Evolutionary conservation across 2,797 vertebrate genomes (phyloP).

Genomic region (Macropodus opercularis): DNA sequence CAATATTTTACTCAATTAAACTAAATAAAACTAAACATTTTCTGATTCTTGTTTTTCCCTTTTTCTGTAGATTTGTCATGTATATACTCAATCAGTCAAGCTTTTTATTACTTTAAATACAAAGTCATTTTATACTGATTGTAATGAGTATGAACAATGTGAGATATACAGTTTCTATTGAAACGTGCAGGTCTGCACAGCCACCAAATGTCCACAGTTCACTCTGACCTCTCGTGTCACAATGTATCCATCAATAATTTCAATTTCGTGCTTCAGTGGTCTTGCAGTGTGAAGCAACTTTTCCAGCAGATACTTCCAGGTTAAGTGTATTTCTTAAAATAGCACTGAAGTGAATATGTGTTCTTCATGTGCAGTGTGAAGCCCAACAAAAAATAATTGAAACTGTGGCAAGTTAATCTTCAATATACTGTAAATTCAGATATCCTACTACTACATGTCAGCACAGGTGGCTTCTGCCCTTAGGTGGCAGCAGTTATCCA

Average conservation of each 20-base stretch:
- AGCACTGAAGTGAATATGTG: background rate
- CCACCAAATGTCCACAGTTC: conserved; percentile 6
- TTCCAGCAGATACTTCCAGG: conserved; percentile 37
- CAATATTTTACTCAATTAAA: conserved; percentile 4
- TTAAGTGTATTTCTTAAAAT: conserved; percentile 18
- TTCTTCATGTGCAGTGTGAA: conserved; percentile 14
- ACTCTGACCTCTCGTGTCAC: conserved; percentile 52
- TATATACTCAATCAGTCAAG: background rate
- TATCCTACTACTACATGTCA: background rate
- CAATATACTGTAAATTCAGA: conserved; percentile 16
- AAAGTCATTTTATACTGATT: background rate
- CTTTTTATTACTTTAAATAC: background rate
- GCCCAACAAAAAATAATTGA: conserved; percentile 3
- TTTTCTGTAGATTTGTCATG: background rate
- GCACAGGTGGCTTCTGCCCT: conserved; percentile 48
- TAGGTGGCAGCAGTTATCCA: conserved; percentile 75
- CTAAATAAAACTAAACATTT: conserved; percentile 18
- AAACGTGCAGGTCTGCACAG: background rate
- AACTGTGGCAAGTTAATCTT: background rate
- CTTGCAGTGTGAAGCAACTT: conserved; percentile 21
- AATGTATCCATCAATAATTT: conserved; percentile 67
- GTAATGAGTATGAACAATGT: background rate
- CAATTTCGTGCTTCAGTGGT: conserved; percentile 66
- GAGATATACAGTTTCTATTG: conserved; percentile 1
- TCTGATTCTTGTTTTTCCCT: background rate